Conservation (phyloP, 1,140 invertebrate species). For the Drosophila trapezifrons region DNA sequence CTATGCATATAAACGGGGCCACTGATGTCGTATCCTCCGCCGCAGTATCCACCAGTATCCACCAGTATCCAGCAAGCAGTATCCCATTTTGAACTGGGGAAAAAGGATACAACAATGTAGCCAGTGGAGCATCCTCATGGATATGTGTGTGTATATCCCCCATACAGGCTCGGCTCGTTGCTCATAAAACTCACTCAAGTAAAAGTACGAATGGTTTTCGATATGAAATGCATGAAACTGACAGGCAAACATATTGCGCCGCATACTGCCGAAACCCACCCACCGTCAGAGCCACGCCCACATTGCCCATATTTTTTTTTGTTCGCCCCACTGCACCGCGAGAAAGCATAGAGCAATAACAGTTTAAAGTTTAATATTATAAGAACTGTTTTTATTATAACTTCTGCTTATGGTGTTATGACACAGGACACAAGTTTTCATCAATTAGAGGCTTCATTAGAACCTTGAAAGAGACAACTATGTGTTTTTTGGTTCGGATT, state of each 20-base stretch:
- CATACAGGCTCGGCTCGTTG: constrained; percentile 58
- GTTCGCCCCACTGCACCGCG: neutral
- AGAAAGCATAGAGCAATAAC: neutral
- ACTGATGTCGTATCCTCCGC: constrained; percentile 43
- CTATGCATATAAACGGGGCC: constrained; percentile 72
- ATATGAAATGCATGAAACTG: constrained; percentile 83
- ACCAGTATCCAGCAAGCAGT: neutral
- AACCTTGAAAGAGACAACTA: too few species aligned
- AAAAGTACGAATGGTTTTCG: constrained; percentile 82
- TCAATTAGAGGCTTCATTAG: too few species aligned
- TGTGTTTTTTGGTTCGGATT: too few species aligned
- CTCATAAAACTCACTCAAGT: constrained; percentile 82
- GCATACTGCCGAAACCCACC: constrained; percentile 55
- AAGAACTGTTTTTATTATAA: too few species aligned
- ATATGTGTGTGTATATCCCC: constrained; percentile 66
- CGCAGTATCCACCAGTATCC: neutral
- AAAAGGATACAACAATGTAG: constrained; percentile 67
- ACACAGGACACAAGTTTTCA: too few species aligned
- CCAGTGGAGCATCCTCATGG: constrained; percentile 75
- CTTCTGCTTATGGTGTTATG: too few species aligned
- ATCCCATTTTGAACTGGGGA: constrained; percentile 24
- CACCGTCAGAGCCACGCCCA: constrained; percentile 28
- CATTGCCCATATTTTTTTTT: neutral
- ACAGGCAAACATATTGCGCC: constrained; percentile 80
- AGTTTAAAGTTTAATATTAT: neutral